Evolutionary conservation across 2,113 vertebrate species (phyloP).

Genomic region (Mesembrinibis cayennensis): DNA sequence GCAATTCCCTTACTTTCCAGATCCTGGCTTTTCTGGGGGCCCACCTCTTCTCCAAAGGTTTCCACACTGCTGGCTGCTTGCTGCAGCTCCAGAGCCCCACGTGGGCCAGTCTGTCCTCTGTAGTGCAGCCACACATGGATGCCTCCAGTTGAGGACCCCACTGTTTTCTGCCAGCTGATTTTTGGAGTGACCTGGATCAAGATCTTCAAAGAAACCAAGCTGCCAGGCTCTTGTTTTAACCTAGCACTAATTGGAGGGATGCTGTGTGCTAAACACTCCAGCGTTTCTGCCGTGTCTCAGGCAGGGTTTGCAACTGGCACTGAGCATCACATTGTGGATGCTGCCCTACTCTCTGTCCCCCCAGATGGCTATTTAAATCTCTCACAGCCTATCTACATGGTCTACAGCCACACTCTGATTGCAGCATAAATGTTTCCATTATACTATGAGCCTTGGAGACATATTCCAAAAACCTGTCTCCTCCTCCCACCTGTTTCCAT

Average conservation of each 20-base stretch:
- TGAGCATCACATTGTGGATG: background rate
- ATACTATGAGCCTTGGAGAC: background rate
- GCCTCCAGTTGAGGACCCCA: background rate
- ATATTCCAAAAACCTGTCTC: background rate
- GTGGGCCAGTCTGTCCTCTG: background rate
- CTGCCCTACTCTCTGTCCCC: background rate
- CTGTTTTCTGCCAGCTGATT: background rate
- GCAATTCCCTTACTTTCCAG: background rate
- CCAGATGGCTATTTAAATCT: background rate
- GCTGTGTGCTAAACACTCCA: background rate
- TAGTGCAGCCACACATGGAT: fast-evolving
- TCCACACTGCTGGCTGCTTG: background rate
- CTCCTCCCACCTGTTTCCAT: background rate
- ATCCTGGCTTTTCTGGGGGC: fast-evolving
- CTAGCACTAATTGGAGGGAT: background rate
- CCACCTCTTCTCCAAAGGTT: background rate
- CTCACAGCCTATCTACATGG: background rate
- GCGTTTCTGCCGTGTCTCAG: background rate
- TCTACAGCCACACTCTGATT: background rate
- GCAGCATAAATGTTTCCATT: background rate
- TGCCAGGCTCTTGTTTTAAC: background rate
- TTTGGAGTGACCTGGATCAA: background rate
- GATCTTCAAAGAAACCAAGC: background rate
- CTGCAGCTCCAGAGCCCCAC: background rate
- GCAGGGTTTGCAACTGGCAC: background rate